Evolutionary conservation across 2,888 invertebrate genomes (phyloP), one percentile per base, ranked within the genome.

Genomic region (Ellobium chinense): DNA sequence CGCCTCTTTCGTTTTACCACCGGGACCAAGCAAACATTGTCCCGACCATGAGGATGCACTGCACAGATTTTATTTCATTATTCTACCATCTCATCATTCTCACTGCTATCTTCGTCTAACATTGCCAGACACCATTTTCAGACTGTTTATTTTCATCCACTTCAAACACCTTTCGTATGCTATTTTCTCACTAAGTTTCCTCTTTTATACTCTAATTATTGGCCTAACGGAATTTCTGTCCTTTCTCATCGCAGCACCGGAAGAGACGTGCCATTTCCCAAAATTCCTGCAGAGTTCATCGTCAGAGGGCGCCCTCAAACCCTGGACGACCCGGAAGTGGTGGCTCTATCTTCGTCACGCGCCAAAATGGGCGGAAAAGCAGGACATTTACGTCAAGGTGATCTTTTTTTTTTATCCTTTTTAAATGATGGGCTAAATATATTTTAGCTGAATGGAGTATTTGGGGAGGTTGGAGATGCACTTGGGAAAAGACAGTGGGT

Each of bases 251-350:
- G 0, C 77, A 85, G 85, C 36, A 36, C 36, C 82, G 18, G 77
- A 76, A 58, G 80, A 78, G 39, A 83, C 80, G 27, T 90, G 90
- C 75, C 79, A 84, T 31, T 90, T 90, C 66, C 90, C 90, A 0
- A 83, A 87, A 9, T 89, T 86, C 78, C 83, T 89, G 9, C 89
- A 89, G 80, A 89, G 88, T 75, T 85, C 87, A 0, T 69, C 81
- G n/a, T 83, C 83, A 39, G 72, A 84, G 29, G 87, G 88, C 7
- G 83, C 84, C 12, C 85, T 87, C 0, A 81, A 85, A 78, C 87
- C 89, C 0, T 90, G 90, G 90, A 86, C 84, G 36, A 90, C 90
- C 7, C 83, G 85, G 24, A 87, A 87, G 37, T 87, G 87, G 86
- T 89, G 89, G 89, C 85, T 89, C 5, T 87, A 87, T 68, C 83